These are phyloP conservation scores for Enoplosus armatus DNA, from an alignment of 2,797 vertebrate species.

Conservation along the genomic window DNA sequence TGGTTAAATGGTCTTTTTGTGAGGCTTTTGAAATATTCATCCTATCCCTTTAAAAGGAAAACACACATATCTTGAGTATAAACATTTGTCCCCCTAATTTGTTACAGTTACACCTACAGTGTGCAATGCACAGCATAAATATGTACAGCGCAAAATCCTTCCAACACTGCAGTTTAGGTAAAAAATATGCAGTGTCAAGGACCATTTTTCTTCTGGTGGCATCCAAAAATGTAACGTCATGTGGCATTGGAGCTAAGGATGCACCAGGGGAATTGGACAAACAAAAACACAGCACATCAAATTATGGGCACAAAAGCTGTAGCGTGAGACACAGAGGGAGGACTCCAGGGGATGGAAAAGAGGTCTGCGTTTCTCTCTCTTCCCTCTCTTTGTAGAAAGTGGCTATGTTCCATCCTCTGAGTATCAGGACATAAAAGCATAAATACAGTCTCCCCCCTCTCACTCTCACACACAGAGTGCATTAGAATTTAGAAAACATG, in stretches of 20 bases:
- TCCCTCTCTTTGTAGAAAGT: slow-evolving; percentile 46
- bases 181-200: slow-evolving; percentile 74
- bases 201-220: slow-evolving; percentile 71
- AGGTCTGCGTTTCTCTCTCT: slow-evolving; percentile 46
- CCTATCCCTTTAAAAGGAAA: slow-evolving; percentile 35
- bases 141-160: slow-evolving; percentile 51
- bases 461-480: slow-evolving; percentile 28
- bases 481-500: slow-evolving; percentile 61
- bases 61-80: not conserved
- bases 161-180: slow-evolving; percentile 64
- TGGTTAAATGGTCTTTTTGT: slow-evolving; percentile 36
- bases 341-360: slow-evolving; percentile 53
- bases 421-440: slow-evolving; percentile 44
- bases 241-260: slow-evolving; percentile 62
- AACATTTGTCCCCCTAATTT: slow-evolving; percentile 62
- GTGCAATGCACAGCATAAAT: slow-evolving; percentile 64
- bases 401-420: slow-evolving; percentile 22
- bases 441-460: slow-evolving; percentile 36
- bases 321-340: slow-evolving; percentile 46
- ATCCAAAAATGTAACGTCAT: slow-evolving; percentile 69
- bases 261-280: slow-evolving; percentile 67
- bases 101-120: slow-evolving; percentile 61
- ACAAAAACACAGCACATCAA: slow-evolving; percentile 77
- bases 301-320: slow-evolving; percentile 64
- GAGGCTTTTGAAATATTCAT: slow-evolving; percentile 25